Percentiles rank a stretch among this genome's conserved stretches.
phyloP scores from a whole-genome alignment of 1,140 invertebrate species.

The Gryon sp. region DNA sequence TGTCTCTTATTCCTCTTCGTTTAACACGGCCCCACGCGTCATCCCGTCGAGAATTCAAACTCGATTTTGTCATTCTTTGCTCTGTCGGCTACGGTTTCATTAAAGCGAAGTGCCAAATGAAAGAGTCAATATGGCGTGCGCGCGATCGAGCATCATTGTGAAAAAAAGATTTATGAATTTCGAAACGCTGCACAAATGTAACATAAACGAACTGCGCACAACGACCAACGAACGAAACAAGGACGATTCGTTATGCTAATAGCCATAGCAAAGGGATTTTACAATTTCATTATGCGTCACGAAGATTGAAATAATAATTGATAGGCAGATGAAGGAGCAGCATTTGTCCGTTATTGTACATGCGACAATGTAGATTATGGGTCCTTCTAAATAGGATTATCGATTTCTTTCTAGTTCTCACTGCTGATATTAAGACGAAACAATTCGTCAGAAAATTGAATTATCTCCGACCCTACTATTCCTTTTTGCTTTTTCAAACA shows the following conservation, averaged over 20 bases:
- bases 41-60: constrained; percentile 50
- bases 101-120: constrained; percentile 64
- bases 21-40: constrained; percentile 36
- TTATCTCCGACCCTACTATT: constrained; percentile 11
- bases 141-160: constrained; percentile 57
- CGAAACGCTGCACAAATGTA: constrained; percentile 53
- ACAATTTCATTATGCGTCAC: constrained; percentile 53
- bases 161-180: constrained; percentile 76
- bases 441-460: constrained; percentile 54
- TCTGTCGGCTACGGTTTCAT: constrained; percentile 61
- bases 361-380: constrained; percentile 52
- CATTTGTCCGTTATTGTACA: constrained; percentile 60
- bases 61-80: constrained; percentile 47
- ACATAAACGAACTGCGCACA: constrained; percentile 27
- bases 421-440: constrained; percentile 32
- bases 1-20: constrained; percentile 61
- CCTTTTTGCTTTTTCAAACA: too few species aligned
- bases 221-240: constrained; percentile 45
- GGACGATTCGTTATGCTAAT: constrained; percentile 62
- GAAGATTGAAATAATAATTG: constrained; percentile 63
- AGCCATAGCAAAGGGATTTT: constrained; percentile 44
- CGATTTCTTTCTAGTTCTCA: constrained; percentile 50
- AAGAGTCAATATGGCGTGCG: constrained; percentile 70
- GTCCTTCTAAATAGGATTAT: constrained; percentile 58
- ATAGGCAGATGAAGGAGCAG: constrained; percentile 44